phyloP scores from a whole-genome alignment of 92 coral and sea anemone species.

The Palythoa grandis region DNA sequence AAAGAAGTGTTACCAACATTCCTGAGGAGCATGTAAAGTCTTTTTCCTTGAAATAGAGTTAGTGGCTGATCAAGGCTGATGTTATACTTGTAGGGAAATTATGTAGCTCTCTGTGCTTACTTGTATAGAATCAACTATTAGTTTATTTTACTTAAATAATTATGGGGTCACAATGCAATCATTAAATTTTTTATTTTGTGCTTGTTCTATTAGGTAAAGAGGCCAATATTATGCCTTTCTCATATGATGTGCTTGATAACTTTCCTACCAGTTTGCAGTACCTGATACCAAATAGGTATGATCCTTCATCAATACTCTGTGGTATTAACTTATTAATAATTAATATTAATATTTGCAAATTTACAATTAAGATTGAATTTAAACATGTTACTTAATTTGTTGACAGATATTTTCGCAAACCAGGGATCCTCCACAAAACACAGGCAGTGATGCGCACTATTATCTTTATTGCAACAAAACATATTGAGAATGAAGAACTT shows the following conservation, averaged over 20 bases:
- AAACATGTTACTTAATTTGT: background rate
- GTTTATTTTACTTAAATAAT: background rate
- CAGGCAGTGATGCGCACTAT: slow-evolving; percentile 71
- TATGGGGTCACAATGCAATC: background rate
- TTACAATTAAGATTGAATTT: no score
- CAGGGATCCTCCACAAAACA: slow-evolving; percentile 71
- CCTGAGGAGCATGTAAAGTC: no score
- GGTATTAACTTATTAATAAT: background rate
- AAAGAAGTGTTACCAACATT: no score
- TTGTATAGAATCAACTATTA: no score
- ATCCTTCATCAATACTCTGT: background rate
- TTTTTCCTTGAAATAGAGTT: no score
- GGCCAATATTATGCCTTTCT: slow-evolving; percentile 75
- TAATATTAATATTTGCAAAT: background rate
- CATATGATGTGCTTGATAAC: slow-evolving; percentile 62
- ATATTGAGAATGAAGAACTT: slow-evolving; percentile 73
- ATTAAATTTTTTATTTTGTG: background rate
- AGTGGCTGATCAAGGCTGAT: no score
- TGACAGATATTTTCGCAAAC: slow-evolving; percentile 65
- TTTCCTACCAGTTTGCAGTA: slow-evolving; percentile 60
- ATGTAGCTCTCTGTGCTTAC: no score
- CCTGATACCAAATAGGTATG: slow-evolving; percentile 75
- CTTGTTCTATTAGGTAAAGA: slow-evolving; percentile 41
- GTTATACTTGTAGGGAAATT: no score
- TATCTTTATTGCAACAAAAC: slow-evolving; percentile 67